These are phyloP conservation scores for Maccullochella peelii DNA, from an alignment of 2,113 vertebrate genomes.

Conservation along the genomic window DNA sequence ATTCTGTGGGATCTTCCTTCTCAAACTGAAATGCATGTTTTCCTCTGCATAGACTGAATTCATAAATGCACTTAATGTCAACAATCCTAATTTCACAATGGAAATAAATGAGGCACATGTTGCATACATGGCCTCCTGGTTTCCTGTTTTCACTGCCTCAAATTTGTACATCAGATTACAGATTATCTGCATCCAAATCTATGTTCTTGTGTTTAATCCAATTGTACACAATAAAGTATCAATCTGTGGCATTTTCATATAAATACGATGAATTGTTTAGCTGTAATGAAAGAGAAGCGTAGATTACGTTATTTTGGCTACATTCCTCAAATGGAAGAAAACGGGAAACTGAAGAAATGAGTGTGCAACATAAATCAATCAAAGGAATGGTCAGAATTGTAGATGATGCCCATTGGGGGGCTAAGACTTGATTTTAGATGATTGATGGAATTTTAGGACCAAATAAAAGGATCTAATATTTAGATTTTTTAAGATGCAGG, in stretches of 20 bases:
- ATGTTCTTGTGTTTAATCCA: not conserved
- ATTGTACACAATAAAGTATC: not conserved
- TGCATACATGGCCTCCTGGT: not conserved
- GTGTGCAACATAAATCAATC: not conserved
- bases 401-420: not conserved
- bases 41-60: conserved; percentile 4
- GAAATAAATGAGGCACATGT: not conserved
- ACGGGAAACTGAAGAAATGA: too few relatives aligned
- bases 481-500: not conserved
- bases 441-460: not conserved
- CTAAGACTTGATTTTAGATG: not conserved
- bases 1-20: conserved; percentile 44
- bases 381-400: not conserved
- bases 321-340: not conserved
- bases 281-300: not conserved
- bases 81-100: not conserved
- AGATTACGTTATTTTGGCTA: not conserved
- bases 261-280: not conserved
- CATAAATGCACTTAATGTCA: not conserved
- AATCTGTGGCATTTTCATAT: not conserved
- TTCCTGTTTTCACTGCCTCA: not conserved
- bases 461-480: not conserved
- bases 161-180: not conserved
- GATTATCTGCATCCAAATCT: not conserved
- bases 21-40: conserved; percentile 1